Percentiles rank a stretch among this genome's conserved stretches.
Evolutionary conservation across 2,113 vertebrate species (phyloP).

Genomic region (Loxodonta africana): DNA sequence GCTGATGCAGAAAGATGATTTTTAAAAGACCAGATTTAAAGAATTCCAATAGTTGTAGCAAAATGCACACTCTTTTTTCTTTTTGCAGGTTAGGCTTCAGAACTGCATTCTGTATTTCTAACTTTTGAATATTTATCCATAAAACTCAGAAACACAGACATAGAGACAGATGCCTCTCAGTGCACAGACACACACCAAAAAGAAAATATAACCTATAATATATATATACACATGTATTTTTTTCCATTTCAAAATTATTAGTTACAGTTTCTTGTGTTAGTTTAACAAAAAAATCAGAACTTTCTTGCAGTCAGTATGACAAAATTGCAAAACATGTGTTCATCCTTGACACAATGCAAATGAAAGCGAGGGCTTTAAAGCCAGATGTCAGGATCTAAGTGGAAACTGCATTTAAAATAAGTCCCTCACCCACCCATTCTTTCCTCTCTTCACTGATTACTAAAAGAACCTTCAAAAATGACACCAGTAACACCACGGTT

Average conservation of each 20-base stretch:
- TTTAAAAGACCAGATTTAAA: slow-evolving; percentile 15
- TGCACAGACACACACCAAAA: not conserved
- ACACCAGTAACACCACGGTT: slow-evolving; percentile 69
- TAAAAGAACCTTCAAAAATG: slow-evolving; percentile 70
- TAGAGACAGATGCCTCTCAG: not conserved
- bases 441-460: slow-evolving; percentile 78
- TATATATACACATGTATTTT: not conserved
- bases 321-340: slow-evolving; percentile 20
- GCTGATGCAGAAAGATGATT: slow-evolving; percentile 56
- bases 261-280: not conserved
- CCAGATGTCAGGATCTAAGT: slow-evolving; percentile 57
- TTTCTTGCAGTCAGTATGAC: not conserved
- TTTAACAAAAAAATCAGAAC: not conserved
- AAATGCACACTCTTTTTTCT: not conserved
- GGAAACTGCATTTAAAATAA: slow-evolving; percentile 73
- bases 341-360: slow-evolving; percentile 45
- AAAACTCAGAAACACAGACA: not conserved
- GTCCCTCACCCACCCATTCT: not conserved
- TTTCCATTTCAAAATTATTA: not conserved
- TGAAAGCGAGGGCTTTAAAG: slow-evolving; percentile 77
- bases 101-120: slow-evolving; percentile 4
- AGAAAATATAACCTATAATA: not conserved
- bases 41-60: not conserved
- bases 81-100: not conserved
- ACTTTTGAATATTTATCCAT: slow-evolving; percentile 34